Base-by-base conservation (phyloP, 2,797 vertebrate species). In the Yasuhikotakia modesta region DNA sequence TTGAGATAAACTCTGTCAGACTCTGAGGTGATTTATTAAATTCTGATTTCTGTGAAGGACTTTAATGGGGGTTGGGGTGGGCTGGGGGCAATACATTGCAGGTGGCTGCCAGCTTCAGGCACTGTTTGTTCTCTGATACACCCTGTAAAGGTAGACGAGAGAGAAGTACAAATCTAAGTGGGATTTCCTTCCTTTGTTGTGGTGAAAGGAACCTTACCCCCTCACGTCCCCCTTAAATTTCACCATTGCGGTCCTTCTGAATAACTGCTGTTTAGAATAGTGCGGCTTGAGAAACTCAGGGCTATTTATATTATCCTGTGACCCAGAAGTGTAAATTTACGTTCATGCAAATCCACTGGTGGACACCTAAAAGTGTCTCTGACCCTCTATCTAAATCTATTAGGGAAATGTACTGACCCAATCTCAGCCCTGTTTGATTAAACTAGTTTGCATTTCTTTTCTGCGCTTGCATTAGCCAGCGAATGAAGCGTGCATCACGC, bases 1-100 rank as follows among this genome's bases (percentile, higher is more conserved):
- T 87, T 87, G 93, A 94, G 93, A 95, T 96, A 94, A 92, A 89
- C 91, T 93, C 90, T 95, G 93, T 95, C 93, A 93, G 91, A 92
- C 94, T 92, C 91, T 87, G 85, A 88, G 92, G 93, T 95, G 94
- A 91, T 94, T 93, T 94, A 93, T 94, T 95, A 94, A 94, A 94
- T 93, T 94, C 91, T 92, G 92, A 93, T 91, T 94, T 94, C 90
- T 94, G 92, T 93, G 92, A 95, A 95, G 91, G 92, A 94, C 90
- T 92, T 93, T 93, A 91, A 91, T 94, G 92, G 93, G 89, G 88
- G 86, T 86, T 90, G 89, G 88, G 83, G 84, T 87, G 89, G 87
- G 91, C 88, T 35, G 32, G 32, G 32, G 39, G 39, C 1, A 90
- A 90, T 92, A 91, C 88, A 87, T 89, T 90, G 88, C 88, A 91